Base-by-base conservation (phyloP, 2,888 invertebrate genomes). In the Eumacrocentrus americanus region DNA sequence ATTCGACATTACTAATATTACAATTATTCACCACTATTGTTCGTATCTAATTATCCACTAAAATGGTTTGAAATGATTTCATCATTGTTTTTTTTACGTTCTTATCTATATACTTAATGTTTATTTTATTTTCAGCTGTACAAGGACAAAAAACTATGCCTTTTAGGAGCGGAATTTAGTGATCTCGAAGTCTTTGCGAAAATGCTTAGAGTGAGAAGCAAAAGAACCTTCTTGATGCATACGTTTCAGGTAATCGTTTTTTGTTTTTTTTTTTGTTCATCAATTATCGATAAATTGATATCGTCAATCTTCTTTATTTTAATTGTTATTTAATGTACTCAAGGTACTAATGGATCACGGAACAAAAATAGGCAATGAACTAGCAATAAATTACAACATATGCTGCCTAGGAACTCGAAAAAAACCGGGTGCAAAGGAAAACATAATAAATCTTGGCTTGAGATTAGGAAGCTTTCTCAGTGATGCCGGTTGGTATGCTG, bases 401-500 rank as follows among this genome's bases (percentile, higher is more conserved):
- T 71, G 67, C 4, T 76, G 72, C 56, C 54, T 68, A 1, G 60
- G 63, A 29, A 62, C 67, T 23, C 67, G 67, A 23, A 64, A 69
- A 20, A 74, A 73, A 56, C 62, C 65, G 46, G 46, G 58, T 38
- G 57, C 66, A 0, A 68, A 72, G 12, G 71, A 74, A 59, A 71
- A 67, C n/a, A 62, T 75, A n/a, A 77, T 81, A 54, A 75, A 76
- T 52, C 53, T 79, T 18, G 80, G 80, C 23, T 60, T 81, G 7
- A 70, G 70, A 60, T 71, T 81, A 2, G 92, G 91, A 60, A 86
- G 87, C 63, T 96, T 96, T 82, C 86, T 95, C 3, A 90, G 90
- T 76, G 95, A 95, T 76, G 92, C 92, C 0, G 95, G 95, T 0
- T 94, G 94, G 92, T 91, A 91, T 78, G 83, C 84, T 65, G 90